Evolutionary conservation across 1,140 invertebrate genomes (phyloP).

Genomic region (Bombus turneri): DNA sequence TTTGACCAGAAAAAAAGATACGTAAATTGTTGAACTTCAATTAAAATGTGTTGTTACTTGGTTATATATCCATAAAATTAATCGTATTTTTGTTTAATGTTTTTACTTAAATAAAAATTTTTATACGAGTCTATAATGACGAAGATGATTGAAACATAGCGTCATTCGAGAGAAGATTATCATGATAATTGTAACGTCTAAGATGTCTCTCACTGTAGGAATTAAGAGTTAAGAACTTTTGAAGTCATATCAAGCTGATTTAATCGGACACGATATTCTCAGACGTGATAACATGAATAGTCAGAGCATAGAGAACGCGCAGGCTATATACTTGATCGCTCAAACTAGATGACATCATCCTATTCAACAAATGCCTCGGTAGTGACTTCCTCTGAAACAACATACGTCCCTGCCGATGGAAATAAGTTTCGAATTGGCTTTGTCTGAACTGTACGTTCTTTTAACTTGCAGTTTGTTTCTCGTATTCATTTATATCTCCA

Average conservation of each 20-base stretch:
- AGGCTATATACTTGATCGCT: neutral
- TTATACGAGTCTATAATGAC: no score
- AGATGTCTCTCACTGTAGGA: no score
- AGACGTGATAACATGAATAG: neutral
- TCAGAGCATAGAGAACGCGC: no score
- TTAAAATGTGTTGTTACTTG: no score
- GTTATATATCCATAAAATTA: no score
- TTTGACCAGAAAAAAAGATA: no score
- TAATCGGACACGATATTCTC: neutral
- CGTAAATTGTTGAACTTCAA: no score
- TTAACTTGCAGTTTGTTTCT: neutral
- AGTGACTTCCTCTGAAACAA: neutral
- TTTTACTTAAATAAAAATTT: no score
- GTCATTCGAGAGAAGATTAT: neutral
- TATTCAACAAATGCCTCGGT: neutral
- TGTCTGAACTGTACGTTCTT: neutral
- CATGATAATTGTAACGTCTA: no score
- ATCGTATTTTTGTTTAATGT: no score
- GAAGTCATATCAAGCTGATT: neutral
- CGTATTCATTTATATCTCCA: neutral
- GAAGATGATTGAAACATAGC: no score
- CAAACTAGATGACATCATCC: slow-evolving; percentile 28
- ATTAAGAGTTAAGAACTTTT: no score
- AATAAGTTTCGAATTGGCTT: neutral
- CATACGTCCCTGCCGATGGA: neutral